These are phyloP conservation scores for Hemichromis elongatus DNA, from an alignment of 2,113 vertebrate genomes.

Conservation along the genomic window DNA sequence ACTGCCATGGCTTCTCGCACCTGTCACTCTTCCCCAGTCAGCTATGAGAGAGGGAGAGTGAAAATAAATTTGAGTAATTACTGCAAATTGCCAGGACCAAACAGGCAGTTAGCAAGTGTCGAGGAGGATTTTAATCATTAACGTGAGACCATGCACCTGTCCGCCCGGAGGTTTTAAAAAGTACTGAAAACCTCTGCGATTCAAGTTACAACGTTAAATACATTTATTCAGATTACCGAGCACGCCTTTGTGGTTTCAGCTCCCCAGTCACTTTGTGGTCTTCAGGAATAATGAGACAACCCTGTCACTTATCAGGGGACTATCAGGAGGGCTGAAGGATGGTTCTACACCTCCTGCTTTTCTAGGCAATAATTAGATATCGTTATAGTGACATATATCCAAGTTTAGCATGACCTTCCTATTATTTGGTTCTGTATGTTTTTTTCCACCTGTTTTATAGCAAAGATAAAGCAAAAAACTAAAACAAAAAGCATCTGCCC, in stretches of 20 bases:
- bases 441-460: not conserved
- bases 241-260: not conserved
- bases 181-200: not conserved
- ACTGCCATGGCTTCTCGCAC: not conserved
- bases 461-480: accelerated
- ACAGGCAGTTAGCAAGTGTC: not conserved
- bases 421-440: not conserved
- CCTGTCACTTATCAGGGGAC: conserved; percentile 1
- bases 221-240: not conserved
- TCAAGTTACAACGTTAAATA: not conserved
- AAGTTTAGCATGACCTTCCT: not conserved
- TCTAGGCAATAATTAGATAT: not conserved
- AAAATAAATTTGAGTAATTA: not conserved
- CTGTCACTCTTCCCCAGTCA: conserved; percentile 5
- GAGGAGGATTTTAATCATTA: not conserved
- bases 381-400: not conserved
- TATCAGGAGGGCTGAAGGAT: not conserved
- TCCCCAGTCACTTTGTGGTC: not conserved
- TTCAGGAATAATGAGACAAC: not conserved
- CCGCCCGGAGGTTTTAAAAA: not conserved
- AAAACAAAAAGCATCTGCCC: not conserved
- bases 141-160: not conserved
- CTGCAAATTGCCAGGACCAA: not conserved
- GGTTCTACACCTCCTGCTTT: not conserved
- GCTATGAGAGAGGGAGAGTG: not conserved